These are phyloP conservation scores for Ectropis grisescens DNA, from an alignment of 1,140 invertebrate genomes.

Conservation along the genomic window DNA sequence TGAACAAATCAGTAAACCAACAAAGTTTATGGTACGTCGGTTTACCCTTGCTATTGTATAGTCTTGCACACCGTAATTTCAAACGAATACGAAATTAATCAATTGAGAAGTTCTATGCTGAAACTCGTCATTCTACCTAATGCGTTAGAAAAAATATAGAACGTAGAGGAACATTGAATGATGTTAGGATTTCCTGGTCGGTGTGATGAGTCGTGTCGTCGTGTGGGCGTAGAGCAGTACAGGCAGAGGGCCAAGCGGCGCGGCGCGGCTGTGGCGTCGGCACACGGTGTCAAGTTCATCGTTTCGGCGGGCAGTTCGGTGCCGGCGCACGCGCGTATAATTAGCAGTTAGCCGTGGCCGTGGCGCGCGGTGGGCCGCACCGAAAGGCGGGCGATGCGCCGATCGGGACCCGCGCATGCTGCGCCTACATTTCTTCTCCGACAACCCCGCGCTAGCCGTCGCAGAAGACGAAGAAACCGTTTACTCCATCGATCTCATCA, in stretches of 20 bases:
- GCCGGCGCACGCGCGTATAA: constrained; percentile 29
- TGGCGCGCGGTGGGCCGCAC: constrained; percentile 49
- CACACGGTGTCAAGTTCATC: constrained; percentile 29
- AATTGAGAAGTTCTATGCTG: no score
- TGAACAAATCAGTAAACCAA: no score
- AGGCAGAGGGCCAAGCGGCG: constrained; percentile 23
- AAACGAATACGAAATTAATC: no score
- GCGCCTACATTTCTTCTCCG: constrained; percentile 84
- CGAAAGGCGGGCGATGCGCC: constrained; percentile 45
- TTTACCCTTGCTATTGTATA: no score
- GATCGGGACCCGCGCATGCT: constrained; percentile 72
- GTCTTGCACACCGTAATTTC: no score
- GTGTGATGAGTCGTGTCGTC: no score
- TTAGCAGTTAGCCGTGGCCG: constrained; percentile 56
- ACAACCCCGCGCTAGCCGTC: constrained; percentile 74
- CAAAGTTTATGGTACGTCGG: no score
- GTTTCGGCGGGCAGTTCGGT: constrained; percentile 5
- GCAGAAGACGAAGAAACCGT: constrained; percentile 72
- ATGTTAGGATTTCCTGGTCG: no score
- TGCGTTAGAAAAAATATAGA: no score
- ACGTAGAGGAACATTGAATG: constrained; percentile 2
- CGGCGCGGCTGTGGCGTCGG: no score
- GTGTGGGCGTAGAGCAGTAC: constrained; percentile 25
- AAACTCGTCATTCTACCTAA: no score
- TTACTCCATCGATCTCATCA: constrained; percentile 85